These are phyloP conservation scores for Prionace glauca DNA, from an alignment of 2,797 vertebrate genomes.

Conservation along the genomic window DNA sequence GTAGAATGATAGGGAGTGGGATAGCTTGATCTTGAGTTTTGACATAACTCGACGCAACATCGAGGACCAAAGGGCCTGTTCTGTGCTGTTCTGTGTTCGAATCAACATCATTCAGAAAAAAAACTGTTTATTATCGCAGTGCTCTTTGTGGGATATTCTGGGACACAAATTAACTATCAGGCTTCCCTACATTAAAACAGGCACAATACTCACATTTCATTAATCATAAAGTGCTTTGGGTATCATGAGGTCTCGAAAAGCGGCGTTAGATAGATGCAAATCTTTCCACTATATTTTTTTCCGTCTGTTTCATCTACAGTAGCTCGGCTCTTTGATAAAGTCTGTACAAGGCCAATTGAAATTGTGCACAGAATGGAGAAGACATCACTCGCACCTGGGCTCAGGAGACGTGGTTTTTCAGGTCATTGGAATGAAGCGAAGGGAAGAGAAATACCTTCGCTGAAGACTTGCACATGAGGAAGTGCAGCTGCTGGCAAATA, in stretches of 20 bases:
- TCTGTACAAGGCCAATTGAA: background rate
- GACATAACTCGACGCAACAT: no score
- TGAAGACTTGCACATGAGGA: background rate
- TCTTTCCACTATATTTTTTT: background rate
- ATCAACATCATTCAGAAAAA: background rate
- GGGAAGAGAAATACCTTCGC: background rate
- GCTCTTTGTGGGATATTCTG: no score
- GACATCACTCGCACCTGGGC: background rate
- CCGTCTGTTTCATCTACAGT: background rate
- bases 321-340: background rate
- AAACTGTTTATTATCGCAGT: background rate
- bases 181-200: background rate
- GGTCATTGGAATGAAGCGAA: background rate
- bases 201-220: background rate
- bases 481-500: slow-evolving; percentile 17
- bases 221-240: background rate
- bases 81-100: no score
- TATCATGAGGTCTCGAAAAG: background rate
- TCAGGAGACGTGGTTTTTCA: background rate
- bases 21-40: no score
- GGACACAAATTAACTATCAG: background rate
- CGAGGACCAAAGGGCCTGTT: no score
- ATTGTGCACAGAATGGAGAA: background rate
- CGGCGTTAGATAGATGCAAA: background rate
- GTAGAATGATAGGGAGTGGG: no score